These are phyloP conservation scores for Limnephilus auricula DNA, from an alignment of 2,888 invertebrate species.

Conservation along the genomic window DNA sequence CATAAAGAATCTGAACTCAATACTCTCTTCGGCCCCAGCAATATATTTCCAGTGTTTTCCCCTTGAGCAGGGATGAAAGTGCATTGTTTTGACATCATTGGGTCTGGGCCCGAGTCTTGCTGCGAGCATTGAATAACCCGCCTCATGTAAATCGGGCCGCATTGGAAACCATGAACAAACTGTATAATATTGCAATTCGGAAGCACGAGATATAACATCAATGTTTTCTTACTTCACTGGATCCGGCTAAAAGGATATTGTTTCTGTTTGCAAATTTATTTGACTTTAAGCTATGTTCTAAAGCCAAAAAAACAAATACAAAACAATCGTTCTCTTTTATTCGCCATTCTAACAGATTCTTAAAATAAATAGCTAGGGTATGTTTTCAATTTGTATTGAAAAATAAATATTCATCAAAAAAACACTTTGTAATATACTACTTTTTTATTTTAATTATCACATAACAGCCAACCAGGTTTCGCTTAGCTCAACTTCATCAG, in stretches of 20 bases:
- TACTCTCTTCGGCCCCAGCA: conserved; percentile 44
- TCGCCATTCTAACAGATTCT: neutral
- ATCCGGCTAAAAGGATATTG: conserved; percentile 44
- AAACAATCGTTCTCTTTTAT: neutral
- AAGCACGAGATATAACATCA: conserved; percentile 50
- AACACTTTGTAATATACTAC: too few relatives aligned
- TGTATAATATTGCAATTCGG: conserved; percentile 56
- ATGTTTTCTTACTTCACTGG: conserved; percentile 54
- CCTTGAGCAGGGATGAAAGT: conserved; percentile 58
- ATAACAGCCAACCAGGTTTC: too few relatives aligned
- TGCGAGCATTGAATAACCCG: conserved; percentile 28
- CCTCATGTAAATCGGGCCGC: conserved; percentile 60
- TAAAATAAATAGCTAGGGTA: neutral
- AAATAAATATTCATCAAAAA: too few relatives aligned
- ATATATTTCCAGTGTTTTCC: conserved; percentile 62
- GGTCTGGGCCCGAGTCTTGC: conserved; percentile 56
- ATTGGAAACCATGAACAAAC: conserved; percentile 51
- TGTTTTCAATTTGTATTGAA: neutral
- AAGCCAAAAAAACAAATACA: neutral
- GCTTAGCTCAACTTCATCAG: too few relatives aligned
- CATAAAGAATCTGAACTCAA: conserved; percentile 56
- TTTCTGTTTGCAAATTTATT: conserved; percentile 37
- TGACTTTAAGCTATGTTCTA: conserved; percentile 13
- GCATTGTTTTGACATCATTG: conserved; percentile 67
- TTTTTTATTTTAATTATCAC: too few relatives aligned